Evolutionary conservation across 2,797 vertebrate species (phyloP).

Genomic region (Galago senegalensis): DNA sequence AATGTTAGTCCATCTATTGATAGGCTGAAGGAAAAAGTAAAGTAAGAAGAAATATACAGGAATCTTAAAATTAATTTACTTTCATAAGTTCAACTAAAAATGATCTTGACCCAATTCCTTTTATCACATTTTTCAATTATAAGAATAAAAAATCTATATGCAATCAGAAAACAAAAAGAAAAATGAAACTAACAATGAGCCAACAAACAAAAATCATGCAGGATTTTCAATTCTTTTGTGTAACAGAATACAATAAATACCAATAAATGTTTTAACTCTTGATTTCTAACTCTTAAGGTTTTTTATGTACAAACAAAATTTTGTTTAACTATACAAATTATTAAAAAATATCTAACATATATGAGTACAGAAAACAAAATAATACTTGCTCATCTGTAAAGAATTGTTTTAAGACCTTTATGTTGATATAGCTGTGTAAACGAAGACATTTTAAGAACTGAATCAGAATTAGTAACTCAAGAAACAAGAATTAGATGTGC

Average conservation of each 20-base stretch:
- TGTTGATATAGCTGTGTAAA: background rate
- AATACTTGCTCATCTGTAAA: background rate
- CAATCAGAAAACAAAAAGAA: background rate
- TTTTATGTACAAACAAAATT: background rate
- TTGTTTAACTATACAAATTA: background rate
- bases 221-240: background rate
- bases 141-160: background rate
- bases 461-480: slow-evolving; percentile 6
- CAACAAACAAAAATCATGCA: background rate
- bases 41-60: background rate
- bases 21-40: background rate
- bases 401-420: background rate
- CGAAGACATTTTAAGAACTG: background rate
- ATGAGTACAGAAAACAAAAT: background rate
- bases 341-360: background rate
- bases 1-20: background rate
- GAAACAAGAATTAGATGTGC: background rate
- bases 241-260: background rate
- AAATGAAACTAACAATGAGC: background rate
- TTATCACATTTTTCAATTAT: background rate
- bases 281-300: background rate
- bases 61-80: background rate
- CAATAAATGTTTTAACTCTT: background rate
- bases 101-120: background rate
- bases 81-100: background rate